Evolutionary conservation across 1,140 invertebrate species (phyloP).

Genomic region (Agrypnia vestita): DNA sequence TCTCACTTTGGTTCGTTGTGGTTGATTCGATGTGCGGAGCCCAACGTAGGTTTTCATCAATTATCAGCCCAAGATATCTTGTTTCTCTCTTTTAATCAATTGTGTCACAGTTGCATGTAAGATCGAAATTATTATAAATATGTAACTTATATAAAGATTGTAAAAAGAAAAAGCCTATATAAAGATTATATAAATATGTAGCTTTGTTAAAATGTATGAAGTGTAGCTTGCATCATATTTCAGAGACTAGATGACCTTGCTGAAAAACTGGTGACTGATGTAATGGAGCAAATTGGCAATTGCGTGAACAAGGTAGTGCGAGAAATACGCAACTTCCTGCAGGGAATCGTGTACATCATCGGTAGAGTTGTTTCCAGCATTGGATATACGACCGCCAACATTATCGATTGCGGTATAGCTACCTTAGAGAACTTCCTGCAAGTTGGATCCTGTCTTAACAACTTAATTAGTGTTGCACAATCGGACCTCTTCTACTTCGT

Average conservation of each 20-base stretch:
- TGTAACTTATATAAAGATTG: too few relatives aligned
- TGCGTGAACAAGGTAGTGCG: neutral
- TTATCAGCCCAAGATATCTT: too few relatives aligned
- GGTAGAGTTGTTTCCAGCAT: neutral
- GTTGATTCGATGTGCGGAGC: too few relatives aligned
- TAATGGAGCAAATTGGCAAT: neutral
- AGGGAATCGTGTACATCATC: neutral
- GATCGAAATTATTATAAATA: too few relatives aligned
- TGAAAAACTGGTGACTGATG: neutral
- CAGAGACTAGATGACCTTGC: neutral
- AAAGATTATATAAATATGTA: too few relatives aligned
- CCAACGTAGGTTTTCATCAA: too few relatives aligned
- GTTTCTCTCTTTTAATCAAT: too few relatives aligned
- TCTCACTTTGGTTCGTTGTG: too few relatives aligned
- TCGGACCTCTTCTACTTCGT: neutral
- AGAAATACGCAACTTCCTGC: neutral
- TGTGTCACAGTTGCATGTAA: too few relatives aligned
- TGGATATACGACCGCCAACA: neutral
- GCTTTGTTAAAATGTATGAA: too few relatives aligned
- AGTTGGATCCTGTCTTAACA: neutral
- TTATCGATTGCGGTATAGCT: neutral
- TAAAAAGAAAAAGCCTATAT: too few relatives aligned
- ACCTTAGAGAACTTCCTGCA: neutral
- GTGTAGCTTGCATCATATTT: neutral
- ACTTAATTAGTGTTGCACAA: neutral